Evolutionary conservation across 2,797 vertebrate species (phyloP), one percentile per base, ranked within the genome.

Genomic region (Paramormyrops hopkinsi): DNA sequence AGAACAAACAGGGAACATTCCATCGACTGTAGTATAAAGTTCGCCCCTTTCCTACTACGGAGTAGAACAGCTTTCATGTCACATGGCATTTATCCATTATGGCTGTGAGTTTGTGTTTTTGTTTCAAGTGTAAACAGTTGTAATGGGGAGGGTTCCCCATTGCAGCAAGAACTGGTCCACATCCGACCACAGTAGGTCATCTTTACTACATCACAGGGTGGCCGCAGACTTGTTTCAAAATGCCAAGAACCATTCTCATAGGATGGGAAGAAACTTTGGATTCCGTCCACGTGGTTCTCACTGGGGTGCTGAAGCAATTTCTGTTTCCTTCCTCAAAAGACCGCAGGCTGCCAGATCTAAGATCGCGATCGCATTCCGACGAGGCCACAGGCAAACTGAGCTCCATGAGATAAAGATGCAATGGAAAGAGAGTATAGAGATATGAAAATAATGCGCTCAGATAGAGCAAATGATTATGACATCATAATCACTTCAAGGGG

Each of bases 221-320:
- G 25, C 22, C 17, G 6, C 41, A 54, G 37, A 25, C 69, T 83
- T 6, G 41, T 84, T 53, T 48, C 46, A 17, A 85, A 84, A 62
- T 50, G 54, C 22, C 86, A 19, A 51, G 69, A 22, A 4, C 56
- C 3, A 11, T 46, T 3, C 41, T 84, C 33, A 62, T 29, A 83
- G 33, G 44, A 56, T 44, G n/a, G 50, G 33, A 85, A 51, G 29
- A 56, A 88, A 79, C 44, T n/a, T 62, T 56, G 41, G 87, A 51
- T 46, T 33, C n/a, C 9, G 37, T 79, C 59, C 19, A 19, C 17
- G 88, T 29, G 82, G 89, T 85, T 90, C 91, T 90, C 19, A 69
- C 51, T 91, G 59, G 85, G 7, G 8, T 51, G 44, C 11, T 83
- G 85, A 85, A 89, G 82, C 89, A 85, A 79, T 65, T 91, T 91